These are phyloP conservation scores for Eupithecia abbreviata DNA, from an alignment of 2,888 invertebrate genomes.

Conservation along the genomic window DNA sequence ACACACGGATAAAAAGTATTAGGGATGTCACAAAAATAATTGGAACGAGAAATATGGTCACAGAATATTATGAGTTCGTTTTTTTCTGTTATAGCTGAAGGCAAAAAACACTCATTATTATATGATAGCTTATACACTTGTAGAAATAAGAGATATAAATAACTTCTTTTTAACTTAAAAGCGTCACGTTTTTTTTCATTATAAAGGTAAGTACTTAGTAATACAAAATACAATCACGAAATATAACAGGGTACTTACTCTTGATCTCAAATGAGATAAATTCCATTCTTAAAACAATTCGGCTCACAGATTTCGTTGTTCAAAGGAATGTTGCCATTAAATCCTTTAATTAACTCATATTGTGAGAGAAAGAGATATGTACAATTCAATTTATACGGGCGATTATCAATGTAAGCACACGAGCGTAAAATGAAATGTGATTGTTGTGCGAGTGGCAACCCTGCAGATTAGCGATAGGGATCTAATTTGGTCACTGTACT, in stretches of 20 bases:
- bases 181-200: not conserved
- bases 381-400: conserved; percentile 62
- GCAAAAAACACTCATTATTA: not conserved
- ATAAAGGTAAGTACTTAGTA: not conserved
- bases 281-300: conserved; percentile 3
- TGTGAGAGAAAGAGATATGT: conserved; percentile 53
- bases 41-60: not conserved
- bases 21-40: conserved; percentile 10
- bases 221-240: not conserved
- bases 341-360: conserved; percentile 56
- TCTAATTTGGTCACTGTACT: conserved; percentile 33
- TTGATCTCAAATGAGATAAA: conserved; percentile 1
- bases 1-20: conserved; percentile 23
- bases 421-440: conserved; percentile 79
- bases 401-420: conserved; percentile 68
- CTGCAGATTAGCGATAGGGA: conserved; percentile 40
- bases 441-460: conserved; percentile 69
- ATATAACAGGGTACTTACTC: not conserved
- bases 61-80: not conserved
- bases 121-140: not conserved
- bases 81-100: not conserved
- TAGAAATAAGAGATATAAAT: not conserved
- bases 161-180: not conserved
- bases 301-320: not conserved
- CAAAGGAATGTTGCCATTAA: conserved; percentile 29